Base-by-base conservation (phyloP, 2,797 vertebrate genomes). In the Eulemur mongoz region DNA sequence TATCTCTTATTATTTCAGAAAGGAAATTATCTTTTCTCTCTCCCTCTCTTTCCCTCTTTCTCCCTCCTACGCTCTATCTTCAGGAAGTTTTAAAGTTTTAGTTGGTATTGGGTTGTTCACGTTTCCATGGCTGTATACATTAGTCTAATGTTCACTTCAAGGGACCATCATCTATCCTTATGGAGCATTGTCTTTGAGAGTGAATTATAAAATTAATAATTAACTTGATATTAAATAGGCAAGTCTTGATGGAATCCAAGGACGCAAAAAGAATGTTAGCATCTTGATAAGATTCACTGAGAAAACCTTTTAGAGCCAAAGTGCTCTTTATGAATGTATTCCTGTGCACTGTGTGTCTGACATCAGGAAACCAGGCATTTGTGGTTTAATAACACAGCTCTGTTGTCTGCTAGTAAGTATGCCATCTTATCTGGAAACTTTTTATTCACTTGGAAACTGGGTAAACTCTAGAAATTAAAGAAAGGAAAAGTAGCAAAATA, bases 381-480 rank as follows among this genome's bases (percentile, higher is more conserved):
- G 12, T 48, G 12, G 1, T 45, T 94, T 76, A 82, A 52, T 9
- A 72, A 25, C 25, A 84, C 0, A 18, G 7, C 6, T 88, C 54
- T 52, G 6, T 7, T 48, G n/a, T 86, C n/a, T 69, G 43, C 25
- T 92, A 38, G 7, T 90, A 83, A 79, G n/a, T 22, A 12, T 57
- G 54, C 15, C 17, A 20, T 89, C 23, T 84, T 43, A 40, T 78
- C 38, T 78, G 22, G 13, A 78, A 78, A 54, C 22, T 78, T 52
- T 52, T 38, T 8, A 54, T 54, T 86, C 27, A 54, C 13, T 67
- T 50, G n/a, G 18, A 91, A 82, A 89, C 50, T 6, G 4, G 14
- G 15, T 59, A 63, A 93, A 93, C 35, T 67, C 32, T 40, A 91
- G 75, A 95, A 95, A 94, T 89, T 67, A 89, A 86, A 91, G 18